Base-by-base conservation (phyloP, 2,797 vertebrate species). In the Denticeps clupeoides region DNA sequence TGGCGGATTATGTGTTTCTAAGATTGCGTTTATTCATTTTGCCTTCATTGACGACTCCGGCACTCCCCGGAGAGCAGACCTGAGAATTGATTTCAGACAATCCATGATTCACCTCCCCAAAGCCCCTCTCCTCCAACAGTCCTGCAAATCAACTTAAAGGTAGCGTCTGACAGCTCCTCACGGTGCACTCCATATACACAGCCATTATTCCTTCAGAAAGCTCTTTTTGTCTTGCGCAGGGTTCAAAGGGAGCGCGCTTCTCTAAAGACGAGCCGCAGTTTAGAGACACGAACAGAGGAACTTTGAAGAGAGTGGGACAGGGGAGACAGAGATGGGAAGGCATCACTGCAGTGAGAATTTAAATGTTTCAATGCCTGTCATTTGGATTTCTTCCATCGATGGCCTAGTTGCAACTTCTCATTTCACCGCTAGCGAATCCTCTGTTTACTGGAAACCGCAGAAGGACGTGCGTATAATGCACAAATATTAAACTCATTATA, bases 31-130 rank as follows among this genome's bases (percentile, higher is more conserved):
- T 81, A 81, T 84, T 81, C 72, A 79, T 78, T 76, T 66, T 54
- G 53, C 54, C 58, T 63, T 72, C 73, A 65, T 73, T 74, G 77
- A 73, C 58, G 73, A 69, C 74, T 71, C 50, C 40, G 66, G 71
- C 66, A 55, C 68, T 78, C 73, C 71, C 72, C 16, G 12, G 73
- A 75, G 78, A 78, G 59, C 54, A 43, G 69, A 67, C 69, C 63
- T 53, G 55, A 69, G 74, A 82, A 82, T 80, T 81, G 81, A 83
- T 82, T 82, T 72, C 72, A 80, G 81, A 81, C 78, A 73, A 81
- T 77, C 69, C 64, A 56, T 59, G 73, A 65, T 81, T 77, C 79
- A 73, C 74, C 71, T 75, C 71, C 63, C 63, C 33, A 25, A 75
- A 67, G 71, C 63, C 64, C 59, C 63, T 68, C 64, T 65, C 66